Evolutionary conservation across 2,888 invertebrate genomes (phyloP), one percentile per base, ranked within the genome.

Genomic region (Strigamia crassipes): DNA sequence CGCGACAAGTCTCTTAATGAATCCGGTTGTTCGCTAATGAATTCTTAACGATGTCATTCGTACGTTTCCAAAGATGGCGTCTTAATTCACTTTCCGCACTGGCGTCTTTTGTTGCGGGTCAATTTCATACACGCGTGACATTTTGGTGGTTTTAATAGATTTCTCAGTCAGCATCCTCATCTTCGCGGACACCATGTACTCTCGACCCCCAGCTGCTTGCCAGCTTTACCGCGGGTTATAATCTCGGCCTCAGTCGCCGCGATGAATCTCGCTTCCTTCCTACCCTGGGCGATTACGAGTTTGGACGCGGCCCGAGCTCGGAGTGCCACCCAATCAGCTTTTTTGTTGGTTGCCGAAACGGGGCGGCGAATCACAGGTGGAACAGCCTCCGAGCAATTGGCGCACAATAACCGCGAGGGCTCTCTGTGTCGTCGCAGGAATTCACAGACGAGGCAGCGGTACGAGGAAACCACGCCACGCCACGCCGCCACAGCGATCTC

Each of bases 301-400:
- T 27, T 81, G 81, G 61, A 78, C 81, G 34, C 27, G 31, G 73
- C 81, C 81, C 77, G 42, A 46, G 81, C 81, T 77, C 5, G 77
- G 46, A 77, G 81, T 78, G 81, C 51, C 81, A 41, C 77, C 81
- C 81, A 81, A 81, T 81, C 81, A 81, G 81, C 56, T 81, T 81
- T 81, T 81, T 81, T 80, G 79, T 81, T 81, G 80, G 66, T 61
- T 18, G 42, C 81, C 61, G 23, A 41, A 31, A 38, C 42, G 81
- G 41, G 27, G 77, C 27, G 78, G 77, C 51, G 81, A 23, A 46
- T 41, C 78, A 46, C 77, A 78, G 81, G 77, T 81, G 78, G 81
- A 81, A 81, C 77, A 81, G 81, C 81, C 81, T 34, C 38, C 31
- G 66, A 81, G 81, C 81, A 81, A 81, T 81, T 81, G 81, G 61